Percentiles rank a stretch among this genome's conserved stretches.
Evolutionary conservation across 2,888 invertebrate species (phyloP).

Genomic region (Harmothoe impar): DNA sequence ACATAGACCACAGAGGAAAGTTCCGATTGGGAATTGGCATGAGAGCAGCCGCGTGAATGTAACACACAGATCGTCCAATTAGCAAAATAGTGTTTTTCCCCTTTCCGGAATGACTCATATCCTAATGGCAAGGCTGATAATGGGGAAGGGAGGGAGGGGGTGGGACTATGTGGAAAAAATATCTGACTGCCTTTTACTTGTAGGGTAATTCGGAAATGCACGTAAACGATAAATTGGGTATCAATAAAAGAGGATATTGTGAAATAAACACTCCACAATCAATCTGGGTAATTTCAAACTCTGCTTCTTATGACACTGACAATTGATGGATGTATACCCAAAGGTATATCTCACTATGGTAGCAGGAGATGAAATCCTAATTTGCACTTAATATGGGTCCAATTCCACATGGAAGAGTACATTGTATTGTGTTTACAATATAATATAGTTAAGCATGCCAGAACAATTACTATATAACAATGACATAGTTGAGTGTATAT

Average conservation of each 20-base stretch:
- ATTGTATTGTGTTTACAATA: neutral
- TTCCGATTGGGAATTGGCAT: neutral
- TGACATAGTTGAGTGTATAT: too few relatives aligned
- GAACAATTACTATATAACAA: too few relatives aligned
- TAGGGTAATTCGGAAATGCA: neutral
- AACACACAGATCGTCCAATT: slow-evolving; percentile 45
- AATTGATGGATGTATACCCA: neutral
- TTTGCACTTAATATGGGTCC: neutral
- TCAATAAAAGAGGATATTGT: slow-evolving; percentile 6
- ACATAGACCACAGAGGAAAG: neutral
- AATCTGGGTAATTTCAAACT: neutral
- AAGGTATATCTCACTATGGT: neutral
- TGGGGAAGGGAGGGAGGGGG: neutral
- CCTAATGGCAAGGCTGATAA: neutral
- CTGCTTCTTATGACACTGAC: neutral
- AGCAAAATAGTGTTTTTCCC: slow-evolving; percentile 10
- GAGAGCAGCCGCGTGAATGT: neutral
- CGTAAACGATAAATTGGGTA: neutral
- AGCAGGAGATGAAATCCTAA: neutral
- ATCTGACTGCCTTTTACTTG: neutral
- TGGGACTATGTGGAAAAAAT: neutral
- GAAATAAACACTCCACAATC: neutral
- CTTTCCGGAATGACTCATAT: slow-evolving; percentile 9
- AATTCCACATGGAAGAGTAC: slow-evolving; percentile 3
- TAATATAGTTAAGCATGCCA: neutral